Conservation (phyloP, 2,797 vertebrate genomes). For the Fringilla coelebs region DNA sequence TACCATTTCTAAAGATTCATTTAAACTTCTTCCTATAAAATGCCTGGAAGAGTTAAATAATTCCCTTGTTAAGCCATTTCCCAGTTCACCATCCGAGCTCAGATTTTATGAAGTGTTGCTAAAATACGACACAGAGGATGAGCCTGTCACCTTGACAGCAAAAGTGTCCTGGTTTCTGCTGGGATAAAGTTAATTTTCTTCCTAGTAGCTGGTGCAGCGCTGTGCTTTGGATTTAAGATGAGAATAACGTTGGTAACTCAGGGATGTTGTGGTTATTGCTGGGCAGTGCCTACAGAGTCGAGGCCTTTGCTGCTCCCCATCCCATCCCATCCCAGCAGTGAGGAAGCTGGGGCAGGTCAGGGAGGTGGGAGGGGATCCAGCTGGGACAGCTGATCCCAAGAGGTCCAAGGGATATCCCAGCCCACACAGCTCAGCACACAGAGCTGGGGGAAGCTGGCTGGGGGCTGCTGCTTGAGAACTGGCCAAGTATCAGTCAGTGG, state of each 20-base stretch:
- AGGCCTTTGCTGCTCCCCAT: not conserved
- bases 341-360: not conserved
- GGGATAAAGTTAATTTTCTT: not conserved
- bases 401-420: not conserved
- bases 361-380: not conserved
- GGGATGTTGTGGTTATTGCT: not conserved
- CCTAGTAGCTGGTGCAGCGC: not conserved
- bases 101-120: slow-evolving; percentile 33
- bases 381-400: not conserved
- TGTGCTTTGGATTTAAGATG: not conserved
- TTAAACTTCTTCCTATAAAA: not conserved
- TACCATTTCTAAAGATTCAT: not conserved
- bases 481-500: not conserved
- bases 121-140: not conserved
- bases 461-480: not conserved
- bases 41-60: slow-evolving; percentile 7
- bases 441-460: not conserved
- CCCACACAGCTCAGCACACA: fast-evolving
- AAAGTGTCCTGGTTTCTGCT: not conserved
- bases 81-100: not conserved
- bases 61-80: not conserved
- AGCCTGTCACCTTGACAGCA: slow-evolving; percentile 56
- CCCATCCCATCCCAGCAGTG: not conserved
- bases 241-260: not conserved
- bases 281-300: not conserved